These are phyloP conservation scores for Notospermus geniculatus DNA, from an alignment of 1,140 invertebrate genomes.

Conservation along the genomic window DNA sequence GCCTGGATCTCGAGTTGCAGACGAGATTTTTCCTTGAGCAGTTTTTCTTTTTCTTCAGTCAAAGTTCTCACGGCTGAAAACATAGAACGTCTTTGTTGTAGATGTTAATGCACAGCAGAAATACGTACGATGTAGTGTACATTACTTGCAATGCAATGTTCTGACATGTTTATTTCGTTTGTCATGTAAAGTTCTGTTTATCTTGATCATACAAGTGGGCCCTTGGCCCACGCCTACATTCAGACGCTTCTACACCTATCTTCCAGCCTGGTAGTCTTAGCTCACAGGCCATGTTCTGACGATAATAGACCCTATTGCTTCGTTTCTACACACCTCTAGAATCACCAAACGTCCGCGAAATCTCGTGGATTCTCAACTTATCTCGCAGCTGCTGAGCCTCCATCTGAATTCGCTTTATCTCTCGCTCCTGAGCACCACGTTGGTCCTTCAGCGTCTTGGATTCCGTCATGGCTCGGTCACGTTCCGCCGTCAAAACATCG, in stretches of 20 bases:
- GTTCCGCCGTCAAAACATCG: not conserved
- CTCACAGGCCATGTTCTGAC: no score
- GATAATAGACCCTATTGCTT: no score
- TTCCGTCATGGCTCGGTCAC: not conserved
- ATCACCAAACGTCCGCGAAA: not conserved
- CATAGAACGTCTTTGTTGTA: not conserved
- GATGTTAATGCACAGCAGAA: no score
- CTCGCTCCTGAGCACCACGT: not conserved
- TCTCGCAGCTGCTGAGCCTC: constrained; percentile 15
- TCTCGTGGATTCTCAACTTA: constrained; percentile 2
- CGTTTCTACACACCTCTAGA: no score
- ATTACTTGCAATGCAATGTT: no score
- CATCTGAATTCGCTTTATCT: constrained; percentile 16
- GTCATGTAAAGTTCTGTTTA: no score
- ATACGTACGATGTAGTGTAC: no score
- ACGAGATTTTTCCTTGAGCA: constrained; percentile 21
- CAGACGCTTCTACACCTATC: no score
- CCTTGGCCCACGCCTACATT: no score
- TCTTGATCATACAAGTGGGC: no score
- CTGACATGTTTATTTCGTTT: no score
- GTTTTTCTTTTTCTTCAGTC: constrained; percentile 18
- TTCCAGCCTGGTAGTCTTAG: no score
- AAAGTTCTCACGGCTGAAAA: constrained; percentile 16
- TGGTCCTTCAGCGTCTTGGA: not conserved
- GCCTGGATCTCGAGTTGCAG: not conserved